These are phyloP conservation scores for Odontomachus brunneus DNA, from an alignment of 1,140 invertebrate genomes.

Conservation along the genomic window DNA sequence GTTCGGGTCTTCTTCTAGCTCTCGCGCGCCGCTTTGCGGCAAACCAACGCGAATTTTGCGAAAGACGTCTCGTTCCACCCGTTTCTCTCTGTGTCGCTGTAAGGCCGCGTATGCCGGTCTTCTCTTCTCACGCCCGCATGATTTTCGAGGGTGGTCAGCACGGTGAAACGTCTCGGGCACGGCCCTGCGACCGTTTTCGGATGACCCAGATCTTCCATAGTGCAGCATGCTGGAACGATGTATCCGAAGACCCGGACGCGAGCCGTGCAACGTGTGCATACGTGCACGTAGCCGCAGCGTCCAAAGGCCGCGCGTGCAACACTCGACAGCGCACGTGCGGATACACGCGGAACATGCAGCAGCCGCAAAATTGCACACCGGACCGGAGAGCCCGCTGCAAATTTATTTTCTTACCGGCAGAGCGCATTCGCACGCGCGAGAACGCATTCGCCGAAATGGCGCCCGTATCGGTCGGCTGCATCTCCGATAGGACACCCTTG, in stretches of 20 bases:
- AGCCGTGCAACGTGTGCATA: constrained; percentile 15
- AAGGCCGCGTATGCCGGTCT: neutral
- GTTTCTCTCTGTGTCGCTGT: neutral
- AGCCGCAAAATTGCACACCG: constrained; percentile 30
- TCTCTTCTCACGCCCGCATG: constrained; percentile 14
- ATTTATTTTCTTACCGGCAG: constrained; percentile 23
- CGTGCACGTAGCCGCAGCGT: constrained; percentile 5
- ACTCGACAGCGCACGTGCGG: neutral
- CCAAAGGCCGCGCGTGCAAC: neutral
- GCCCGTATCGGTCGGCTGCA: neutral
- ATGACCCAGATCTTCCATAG: constrained; percentile 62
- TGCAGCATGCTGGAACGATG: constrained; percentile 56
- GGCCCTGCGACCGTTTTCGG: constrained; percentile 55
- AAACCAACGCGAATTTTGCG: neutral
- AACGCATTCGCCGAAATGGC: neutral
- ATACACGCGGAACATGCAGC: constrained; percentile 3
- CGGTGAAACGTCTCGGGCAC: constrained; percentile 32
- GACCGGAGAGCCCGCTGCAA: constrained; percentile 6
- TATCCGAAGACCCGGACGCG: constrained; percentile 28
- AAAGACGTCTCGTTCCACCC: neutral
- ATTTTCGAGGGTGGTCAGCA: constrained; percentile 35
- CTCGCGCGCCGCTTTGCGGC: neutral
- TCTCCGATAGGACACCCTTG: neutral
- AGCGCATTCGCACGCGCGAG: neutral
- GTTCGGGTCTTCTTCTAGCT: neutral